Base-by-base conservation (phyloP, 2,888 invertebrate genomes). In the Drosophila neoperkinsi region DNA sequence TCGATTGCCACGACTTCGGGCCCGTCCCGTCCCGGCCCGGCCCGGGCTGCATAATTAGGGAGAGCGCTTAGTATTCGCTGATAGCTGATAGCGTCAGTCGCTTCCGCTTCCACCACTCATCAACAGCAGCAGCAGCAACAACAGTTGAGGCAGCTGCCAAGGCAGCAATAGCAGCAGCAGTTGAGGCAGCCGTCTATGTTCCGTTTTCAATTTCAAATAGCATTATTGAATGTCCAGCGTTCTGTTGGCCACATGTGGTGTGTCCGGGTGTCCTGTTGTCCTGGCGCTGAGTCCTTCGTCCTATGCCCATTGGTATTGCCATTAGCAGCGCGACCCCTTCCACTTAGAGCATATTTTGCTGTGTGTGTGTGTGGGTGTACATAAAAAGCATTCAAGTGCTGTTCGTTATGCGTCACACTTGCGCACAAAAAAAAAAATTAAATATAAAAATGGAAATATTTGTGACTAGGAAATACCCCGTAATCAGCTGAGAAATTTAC, bases 41-140 rank as follows among this genome's bases (percentile, higher is more conserved):
- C 59, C 73, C 66, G 72, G 55, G 49, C 83, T 85, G 87, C 84
- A 84, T 88, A 84, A 84, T 88, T 88, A 88, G 75, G 68, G 60
- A 65, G 58, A 67, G 71, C 66, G 84, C 71, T 83, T 79, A 80
- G 71, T 73, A 73, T 83, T 71, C 64, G 70, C 81, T 81, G 36
- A 56, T 56, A 38, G 56, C 38, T 56, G 89, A 86, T 81, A 84
- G 63, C 68, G 68, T 79, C 79, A 71, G 62, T 36, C 59, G 67
- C 79, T 79, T 82, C 80, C 79, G 79, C 60, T 74, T 65, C 64
- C 66, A 79, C 79, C 79, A 79, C 62, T 79, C 74, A 79, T 60
- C 79, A 67, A 55, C 33, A 38, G 46, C 58, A 16, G 33, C 18
- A 41, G n/a, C 28, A 46, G 21, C 46, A 41, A 10, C 25, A 36